Evolutionary conservation across 2,888 invertebrate genomes (phyloP), one percentile per base, ranked within the genome.

Genomic region (Cephus rjabovi): DNA sequence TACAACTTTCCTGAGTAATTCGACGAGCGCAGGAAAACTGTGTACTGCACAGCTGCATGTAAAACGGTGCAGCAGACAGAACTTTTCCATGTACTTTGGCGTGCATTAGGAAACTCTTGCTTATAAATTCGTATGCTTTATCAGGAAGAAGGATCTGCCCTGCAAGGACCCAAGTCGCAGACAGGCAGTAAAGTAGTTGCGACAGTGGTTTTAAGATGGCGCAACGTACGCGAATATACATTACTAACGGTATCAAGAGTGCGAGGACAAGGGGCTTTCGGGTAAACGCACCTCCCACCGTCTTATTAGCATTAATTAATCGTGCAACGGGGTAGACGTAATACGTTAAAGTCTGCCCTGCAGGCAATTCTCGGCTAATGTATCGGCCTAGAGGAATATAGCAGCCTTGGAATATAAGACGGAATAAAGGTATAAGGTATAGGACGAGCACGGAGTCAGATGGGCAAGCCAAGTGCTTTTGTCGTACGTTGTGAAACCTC

Each of bases 291-390:
- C n/a, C 11, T 15, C 11, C 12, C 71, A 4, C 34, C 33, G 12
- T 33, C 31, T 34, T 71, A 71, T 71, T 71, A 71, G 33, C 81
- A 80, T 84, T 84, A 83, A 84, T 84, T 84, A 83, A 79, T 80
- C 77, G 75, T 68, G 68, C 12, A 71, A 81, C 76, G 68, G 76
- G 75, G 35, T 9, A 34, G 71, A 34, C 34, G 34, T 78, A 71
- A 81, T 81, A 79, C 81, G 83, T 85, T 83, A 82, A 82, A 83
- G 80, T 79, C 37, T 4, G 37, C 37, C 37, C 73, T 37, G 78
- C 80, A 81, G 83, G 77, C 82, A 81, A 77, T 80, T 82, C 12
- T 12, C 11, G 35, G 30, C 35, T n/a, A 12, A 23, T 23, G 56
- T 6, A 56, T 56, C 9, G 56, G 23, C 23, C 23, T 56, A 2